Conservation (phyloP, 2,113 vertebrate genomes). For the human (Homo sapiens) region GRCh38 chr4:57529001-57529500, state of each 20-base stretch:
- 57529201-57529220: background rate
- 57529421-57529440: background rate
- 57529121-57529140: background rate
- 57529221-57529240: background rate
- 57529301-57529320: conserved; percentile 49
- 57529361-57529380: background rate
- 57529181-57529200: background rate
- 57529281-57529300: conserved; percentile 8
- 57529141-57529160: background rate
- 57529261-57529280: background rate
- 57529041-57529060: background rate
- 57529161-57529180: background rate
- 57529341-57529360: background rate
- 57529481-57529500: background rate
- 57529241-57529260: background rate
- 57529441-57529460: background rate
- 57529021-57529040: too few species aligned
- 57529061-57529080: background rate
- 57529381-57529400: conserved; percentile 23
- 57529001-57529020: background rate
- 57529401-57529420: background rate
- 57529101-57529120: too few species aligned
- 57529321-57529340: conserved; percentile 21
- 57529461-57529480: conserved; percentile 24
- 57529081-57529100: background rate